Base-by-base conservation (phyloP, 2,888 invertebrate genomes). In the Caenorhabditis sp. region DNA sequence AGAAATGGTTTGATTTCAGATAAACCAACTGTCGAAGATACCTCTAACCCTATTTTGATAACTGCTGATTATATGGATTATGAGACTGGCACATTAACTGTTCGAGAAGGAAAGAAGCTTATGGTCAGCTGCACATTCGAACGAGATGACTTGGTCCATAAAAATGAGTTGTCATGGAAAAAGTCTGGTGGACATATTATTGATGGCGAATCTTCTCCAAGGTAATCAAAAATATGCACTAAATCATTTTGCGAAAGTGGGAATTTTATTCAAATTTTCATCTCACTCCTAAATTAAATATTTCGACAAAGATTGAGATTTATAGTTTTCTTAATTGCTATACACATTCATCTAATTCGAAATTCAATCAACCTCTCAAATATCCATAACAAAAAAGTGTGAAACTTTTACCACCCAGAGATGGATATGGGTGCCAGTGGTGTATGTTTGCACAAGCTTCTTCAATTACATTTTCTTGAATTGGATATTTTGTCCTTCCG, bases 121-220 rank as follows among this genome's bases (percentile, higher is more conserved):
- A 68, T 77, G 78, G 62, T 81, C 1, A 67, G 79, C 36, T 84
- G 84, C 57, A 78, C 78, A 6, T 82, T 72, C 60, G 68, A 71
- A 14, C 74, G 74, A 23, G 64, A 76, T 17, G 83, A 83, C n/a
- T 64, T 74, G 31, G 64, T 55, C 23, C 76, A 79, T 27, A 74
- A 75, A 36, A 71, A 77, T 23, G 80, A 84, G 27, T 66, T 84
- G 8, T 65, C 78, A 23, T 84, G 84, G 84, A 73, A 80, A 49
- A 81, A 78, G 36, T 66, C 78, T 49, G 72, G 72, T 10, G 81
- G 81, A 10, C 70, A 77, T 50, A 74, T 64, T 31, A 83, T 84
- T 58, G 82, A 83, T 63, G 78, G 78, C 54, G 77, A 75, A 54
- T 70, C 72, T 57, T 72, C 72, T 23, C 76, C 79, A 57, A 82